Evolutionary conservation across 2,797 vertebrate genomes (phyloP).

Genomic region (Sebastes oblongus): DNA sequence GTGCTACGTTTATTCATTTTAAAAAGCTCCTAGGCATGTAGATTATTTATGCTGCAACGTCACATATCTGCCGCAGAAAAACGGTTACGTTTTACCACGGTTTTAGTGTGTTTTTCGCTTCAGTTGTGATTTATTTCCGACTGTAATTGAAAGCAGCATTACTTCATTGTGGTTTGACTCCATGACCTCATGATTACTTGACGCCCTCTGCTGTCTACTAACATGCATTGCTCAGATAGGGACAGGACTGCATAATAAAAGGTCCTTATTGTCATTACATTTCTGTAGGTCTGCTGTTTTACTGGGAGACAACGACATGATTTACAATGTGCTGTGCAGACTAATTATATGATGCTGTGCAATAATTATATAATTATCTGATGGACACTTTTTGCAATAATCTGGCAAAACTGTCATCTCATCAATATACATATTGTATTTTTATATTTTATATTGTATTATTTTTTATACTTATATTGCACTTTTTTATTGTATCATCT

Average conservation of each 20-base stretch:
- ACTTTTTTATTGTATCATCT: too few species aligned
- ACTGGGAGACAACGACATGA: neutral
- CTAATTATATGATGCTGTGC: too few species aligned
- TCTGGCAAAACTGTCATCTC: too few species aligned
- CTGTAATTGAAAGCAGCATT: neutral
- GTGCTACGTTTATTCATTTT: neutral
- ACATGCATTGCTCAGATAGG: neutral
- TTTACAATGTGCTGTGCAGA: neutral
- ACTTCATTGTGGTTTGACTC: neutral
- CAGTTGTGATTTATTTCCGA: neutral
- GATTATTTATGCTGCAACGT: neutral
- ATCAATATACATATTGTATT: too few species aligned
- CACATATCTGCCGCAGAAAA: neutral
- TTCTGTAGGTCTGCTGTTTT: neutral
- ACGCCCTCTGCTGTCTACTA: slow-evolving; percentile 48
- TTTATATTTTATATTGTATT: too few species aligned
- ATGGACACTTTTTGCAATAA: too few species aligned
- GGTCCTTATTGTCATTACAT: neutral
- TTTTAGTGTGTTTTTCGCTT: neutral
- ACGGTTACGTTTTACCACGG: neutral
- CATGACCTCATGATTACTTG: neutral
- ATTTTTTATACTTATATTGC: too few species aligned
- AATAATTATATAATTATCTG: too few species aligned
- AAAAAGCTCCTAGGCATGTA: rapidly evolving
- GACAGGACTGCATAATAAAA: neutral